phyloP scores from a whole-genome alignment of 2,888 invertebrate genomes.

The Heterodera filipjevi region DNA sequence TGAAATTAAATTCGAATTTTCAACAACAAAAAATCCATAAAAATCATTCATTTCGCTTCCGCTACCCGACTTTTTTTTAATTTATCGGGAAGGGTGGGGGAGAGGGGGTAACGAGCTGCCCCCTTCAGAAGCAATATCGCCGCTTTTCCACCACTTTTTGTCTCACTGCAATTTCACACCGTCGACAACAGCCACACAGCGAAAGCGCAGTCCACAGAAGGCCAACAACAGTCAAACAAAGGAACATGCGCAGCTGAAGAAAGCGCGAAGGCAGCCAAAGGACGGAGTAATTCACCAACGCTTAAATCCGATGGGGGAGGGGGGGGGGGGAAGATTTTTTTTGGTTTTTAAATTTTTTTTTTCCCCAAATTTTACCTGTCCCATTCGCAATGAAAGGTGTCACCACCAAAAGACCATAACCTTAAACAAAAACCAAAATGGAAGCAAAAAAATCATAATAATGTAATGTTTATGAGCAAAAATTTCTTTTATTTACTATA shows the following conservation, averaged over 20 bases:
- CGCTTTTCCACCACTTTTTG: neutral
- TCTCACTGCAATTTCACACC: neutral
- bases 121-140: neutral
- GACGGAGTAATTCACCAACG: conserved; percentile 22
- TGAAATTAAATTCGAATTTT: no score
- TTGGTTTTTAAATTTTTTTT: no score
- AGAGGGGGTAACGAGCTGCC: neutral
- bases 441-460: no score
- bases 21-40: no score
- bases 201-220: conserved; percentile 1
- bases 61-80: no score
- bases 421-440: neutral
- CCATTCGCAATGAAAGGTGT: neutral
- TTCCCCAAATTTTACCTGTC: neutral
- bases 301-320: neutral
- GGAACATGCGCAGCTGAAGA: conserved; percentile 21
- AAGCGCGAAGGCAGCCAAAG: conserved; percentile 34
- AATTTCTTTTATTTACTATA: no score
- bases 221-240: neutral
- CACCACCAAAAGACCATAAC: conserved; percentile 2
- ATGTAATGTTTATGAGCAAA: no score
- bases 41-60: no score
- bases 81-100: neutral
- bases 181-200: neutral
- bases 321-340: no score